Base-by-base conservation (phyloP, 2,797 vertebrate species). In the Phataginus tricuspis region DNA sequence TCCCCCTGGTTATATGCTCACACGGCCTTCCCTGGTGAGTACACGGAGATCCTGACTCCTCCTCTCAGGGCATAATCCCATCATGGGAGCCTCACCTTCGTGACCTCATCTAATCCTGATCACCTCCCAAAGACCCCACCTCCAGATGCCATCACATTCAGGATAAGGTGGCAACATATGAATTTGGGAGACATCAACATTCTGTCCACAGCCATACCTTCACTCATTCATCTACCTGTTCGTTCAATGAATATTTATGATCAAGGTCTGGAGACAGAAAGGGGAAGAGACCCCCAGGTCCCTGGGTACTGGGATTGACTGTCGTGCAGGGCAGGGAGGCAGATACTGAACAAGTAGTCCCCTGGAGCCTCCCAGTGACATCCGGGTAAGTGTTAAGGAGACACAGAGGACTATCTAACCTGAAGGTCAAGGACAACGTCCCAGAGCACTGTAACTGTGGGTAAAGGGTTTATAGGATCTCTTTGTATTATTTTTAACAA, bases 341-440 rank as follows among this genome's bases (percentile, higher is more conserved):
- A 45, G 39, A 5, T 18, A 2, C 11, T 29, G 15, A 19, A 13
- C 8, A 45, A 45, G 5, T 34, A 14, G 34, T 37, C n/a, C 10
- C 14, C 3, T 4, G n/a, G 10, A 0, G 16, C 23, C 34, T 13
- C 49, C 2, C 34, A 5, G 11, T 9, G 49, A 55, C 49, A 1
- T 1, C 25, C 3, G 6, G 49, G 29, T 3, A 1, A 19, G 45
- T 12, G 16, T 29, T 34, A 34, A 53, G n/a, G 12, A 53, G 63
- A 27, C 57, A 31, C 49, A 29, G 3, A 1, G 37, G 27, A 7
- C 9, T 7, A 2, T 27, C 82, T 7, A 5, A 14, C 49, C 64
- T 39, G 64, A 9, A 27, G 49, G 51, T 21, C 34, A 4, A 7
- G 25, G 45, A 18, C 13, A 7, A 27, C 51, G 57, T 85, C 49